Evolutionary conservation across 2,113 vertebrate species (phyloP).

Genomic region (Elachura formosa): DNA sequence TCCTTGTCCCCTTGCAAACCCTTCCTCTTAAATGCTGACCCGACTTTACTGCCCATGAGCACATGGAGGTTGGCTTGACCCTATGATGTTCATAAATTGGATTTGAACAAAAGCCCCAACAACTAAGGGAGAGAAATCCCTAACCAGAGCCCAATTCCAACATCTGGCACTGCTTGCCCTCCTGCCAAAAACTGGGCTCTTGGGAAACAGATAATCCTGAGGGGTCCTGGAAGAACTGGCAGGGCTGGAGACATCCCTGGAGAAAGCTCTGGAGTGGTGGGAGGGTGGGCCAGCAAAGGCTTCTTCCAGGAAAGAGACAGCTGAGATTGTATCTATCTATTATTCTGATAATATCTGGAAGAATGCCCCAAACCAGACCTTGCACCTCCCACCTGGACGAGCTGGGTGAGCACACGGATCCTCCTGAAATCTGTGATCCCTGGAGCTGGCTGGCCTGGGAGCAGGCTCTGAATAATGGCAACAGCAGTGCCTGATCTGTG

Average conservation of each 20-base stretch:
- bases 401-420: fast-evolving
- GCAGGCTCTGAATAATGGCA: neutral
- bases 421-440: fast-evolving
- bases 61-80: neutral
- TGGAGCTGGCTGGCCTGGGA: neutral
- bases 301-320: neutral
- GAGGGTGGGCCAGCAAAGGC: neutral
- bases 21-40: neutral
- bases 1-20: neutral
- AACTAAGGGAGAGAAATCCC: fast-evolving
- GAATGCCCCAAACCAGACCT: neutral
- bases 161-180: fast-evolving
- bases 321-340: too few relatives aligned
- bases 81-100: neutral
- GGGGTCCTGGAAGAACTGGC: neutral
- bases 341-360: too few relatives aligned
- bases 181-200: neutral
- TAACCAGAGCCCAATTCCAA: neutral
- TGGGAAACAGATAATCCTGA: neutral
- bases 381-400: fast-evolving
- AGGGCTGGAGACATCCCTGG: neutral
- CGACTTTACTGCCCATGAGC: neutral
- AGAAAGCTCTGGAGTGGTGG: fast-evolving
- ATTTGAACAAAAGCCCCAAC: neutral
- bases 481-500: neutral